phyloP scores from a whole-genome alignment of 2,888 invertebrate genomes.

The Phytoseiulus persimilis region DNA sequence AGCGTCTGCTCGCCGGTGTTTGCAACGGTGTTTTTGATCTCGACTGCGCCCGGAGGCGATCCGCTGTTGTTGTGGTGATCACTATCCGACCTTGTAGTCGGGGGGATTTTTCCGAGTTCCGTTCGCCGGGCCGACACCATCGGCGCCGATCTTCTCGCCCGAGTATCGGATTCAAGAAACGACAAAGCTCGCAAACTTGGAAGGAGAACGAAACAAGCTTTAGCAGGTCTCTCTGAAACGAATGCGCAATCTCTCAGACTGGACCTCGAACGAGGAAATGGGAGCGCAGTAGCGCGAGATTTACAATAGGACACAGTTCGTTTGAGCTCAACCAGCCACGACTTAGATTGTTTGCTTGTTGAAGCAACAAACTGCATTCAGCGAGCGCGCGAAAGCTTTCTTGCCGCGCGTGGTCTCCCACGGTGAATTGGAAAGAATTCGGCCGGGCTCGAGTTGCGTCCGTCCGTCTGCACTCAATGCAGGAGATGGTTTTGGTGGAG shows the following conservation, averaged over 20 bases:
- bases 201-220: no score
- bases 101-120: no score
- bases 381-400: not conserved
- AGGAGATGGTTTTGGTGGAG: not conserved
- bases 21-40: not conserved
- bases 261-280: not conserved
- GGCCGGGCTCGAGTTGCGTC: not conserved
- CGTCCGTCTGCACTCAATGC: not conserved
- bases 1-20: not conserved
- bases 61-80: no score
- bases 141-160: no score
- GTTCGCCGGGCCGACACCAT: no score
- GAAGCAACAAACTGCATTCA: not conserved
- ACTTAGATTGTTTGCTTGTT: not conserved
- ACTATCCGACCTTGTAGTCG: no score
- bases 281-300: not conserved
- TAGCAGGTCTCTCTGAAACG: no score
- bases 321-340: not conserved
- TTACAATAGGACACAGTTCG: not conserved
- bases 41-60: not conserved
- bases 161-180: no score
- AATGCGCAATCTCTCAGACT: not conserved
- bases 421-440: not conserved
- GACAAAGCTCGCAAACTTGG: no score
- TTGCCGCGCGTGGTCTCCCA: not conserved